These are phyloP conservation scores for Heterocephalus glaber DNA, from an alignment of 2,113 vertebrate genomes.

Conservation along the genomic window DNA sequence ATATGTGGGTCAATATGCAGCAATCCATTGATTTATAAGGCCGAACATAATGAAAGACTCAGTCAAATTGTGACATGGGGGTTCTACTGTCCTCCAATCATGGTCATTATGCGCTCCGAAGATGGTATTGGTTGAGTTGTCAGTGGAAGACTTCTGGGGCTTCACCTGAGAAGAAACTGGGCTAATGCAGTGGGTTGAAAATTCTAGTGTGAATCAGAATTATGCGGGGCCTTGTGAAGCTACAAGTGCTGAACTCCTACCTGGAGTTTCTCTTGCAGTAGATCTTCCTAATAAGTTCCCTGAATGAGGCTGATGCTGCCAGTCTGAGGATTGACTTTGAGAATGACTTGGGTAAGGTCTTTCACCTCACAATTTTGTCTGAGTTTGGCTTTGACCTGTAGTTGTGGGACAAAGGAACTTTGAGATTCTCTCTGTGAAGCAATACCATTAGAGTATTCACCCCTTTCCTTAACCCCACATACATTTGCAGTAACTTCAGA, in stretches of 20 bases:
- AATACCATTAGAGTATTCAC: background rate
- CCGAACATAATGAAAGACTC: background rate
- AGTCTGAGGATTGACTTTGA: background rate
- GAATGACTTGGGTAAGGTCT: background rate
- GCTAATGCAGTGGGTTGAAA: background rate
- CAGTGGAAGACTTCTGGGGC: background rate
- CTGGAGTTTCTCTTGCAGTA: background rate
- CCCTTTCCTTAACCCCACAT: background rate
- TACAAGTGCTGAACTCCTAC: background rate
- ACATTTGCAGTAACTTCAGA: background rate
- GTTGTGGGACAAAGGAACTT: background rate
- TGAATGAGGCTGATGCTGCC: background rate
- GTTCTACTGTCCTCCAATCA: background rate
- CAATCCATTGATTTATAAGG: background rate
- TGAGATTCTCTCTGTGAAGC: background rate
- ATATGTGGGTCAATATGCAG: background rate
- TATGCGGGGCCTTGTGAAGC: background rate
- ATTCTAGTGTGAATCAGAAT: background rate
- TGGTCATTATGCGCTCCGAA: background rate
- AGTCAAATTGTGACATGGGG: background rate
- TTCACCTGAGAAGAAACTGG: background rate
- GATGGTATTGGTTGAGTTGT: background rate
- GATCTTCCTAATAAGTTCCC: background rate
- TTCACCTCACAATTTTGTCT: background rate
- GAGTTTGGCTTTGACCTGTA: background rate